phyloP scores from a whole-genome alignment of 2,113 vertebrate species.

The Dasyurus viverrinus region DNA sequence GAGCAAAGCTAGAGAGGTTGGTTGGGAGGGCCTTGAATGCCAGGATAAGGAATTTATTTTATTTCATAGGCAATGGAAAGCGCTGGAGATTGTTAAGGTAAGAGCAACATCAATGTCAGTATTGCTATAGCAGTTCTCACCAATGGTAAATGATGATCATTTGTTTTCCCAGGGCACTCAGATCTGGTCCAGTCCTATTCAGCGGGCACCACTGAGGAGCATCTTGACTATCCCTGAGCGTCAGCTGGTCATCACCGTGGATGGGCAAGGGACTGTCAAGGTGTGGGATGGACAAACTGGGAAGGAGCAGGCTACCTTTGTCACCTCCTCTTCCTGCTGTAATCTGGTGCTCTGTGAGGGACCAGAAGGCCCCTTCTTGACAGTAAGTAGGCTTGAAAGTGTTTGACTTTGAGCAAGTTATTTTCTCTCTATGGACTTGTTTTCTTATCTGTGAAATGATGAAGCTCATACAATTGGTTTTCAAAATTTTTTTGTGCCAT shows the following conservation, averaged over 20 bases:
- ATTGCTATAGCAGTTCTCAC: not conserved
- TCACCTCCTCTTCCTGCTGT: slow-evolving; percentile 53
- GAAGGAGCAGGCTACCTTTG: slow-evolving; percentile 77
- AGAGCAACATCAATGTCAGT: not conserved
- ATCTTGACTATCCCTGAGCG: slow-evolving; percentile 73
- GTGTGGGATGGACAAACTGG: slow-evolving; percentile 82
- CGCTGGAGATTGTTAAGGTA: not conserved
- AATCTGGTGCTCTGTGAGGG: slow-evolving; percentile 77
- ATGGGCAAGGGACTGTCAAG: slow-evolving; percentile 74
- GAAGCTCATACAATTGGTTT: not conserved
- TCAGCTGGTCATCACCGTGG: slow-evolving; percentile 80
- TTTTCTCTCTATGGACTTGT: not conserved
- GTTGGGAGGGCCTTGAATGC: not conserved
- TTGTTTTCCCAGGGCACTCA: slow-evolving; percentile 76
- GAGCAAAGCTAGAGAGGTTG: not conserved
- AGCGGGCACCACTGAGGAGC: slow-evolving; percentile 79
- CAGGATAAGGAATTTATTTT: not conserved
- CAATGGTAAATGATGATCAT: not conserved
- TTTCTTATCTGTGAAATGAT: not conserved
- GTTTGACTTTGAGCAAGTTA: not conserved
- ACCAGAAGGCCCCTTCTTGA: slow-evolving; percentile 76
- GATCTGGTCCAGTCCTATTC: slow-evolving; percentile 83
- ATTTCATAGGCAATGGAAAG: not conserved
- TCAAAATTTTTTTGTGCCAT: not conserved
- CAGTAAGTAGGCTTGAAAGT: slow-evolving; percentile 73